Evolutionary conservation across 2,113 vertebrate genomes (phyloP), one percentile per base, ranked within the genome.

Genomic region (Pedionomus torquatus): DNA sequence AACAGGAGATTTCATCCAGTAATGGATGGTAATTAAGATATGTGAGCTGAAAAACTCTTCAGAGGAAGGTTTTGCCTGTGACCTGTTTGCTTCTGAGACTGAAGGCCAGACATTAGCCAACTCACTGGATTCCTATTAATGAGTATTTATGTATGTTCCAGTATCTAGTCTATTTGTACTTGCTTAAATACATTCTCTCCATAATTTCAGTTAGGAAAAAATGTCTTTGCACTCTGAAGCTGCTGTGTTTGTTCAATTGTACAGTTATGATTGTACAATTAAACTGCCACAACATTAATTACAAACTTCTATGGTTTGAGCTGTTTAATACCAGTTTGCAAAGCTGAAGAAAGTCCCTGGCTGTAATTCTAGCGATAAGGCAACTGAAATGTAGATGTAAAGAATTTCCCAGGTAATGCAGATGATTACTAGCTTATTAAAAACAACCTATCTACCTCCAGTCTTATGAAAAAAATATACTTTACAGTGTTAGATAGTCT

Each of bases 1-100:
- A 77, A 58, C 0, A 0, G 4, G 6, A 37, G 16, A 18, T 51
- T 55, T 76, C 2, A 3, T 69, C 19, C 54, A 72, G 63, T 7
- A 21, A 7, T 61, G 33, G 31, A 11, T 64, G 17, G 11, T 24
- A 57, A 23, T 24, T 25, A 58, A 77, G 19, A 31, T 10, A 30
- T 13, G 21, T 41, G 39, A 46, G 23, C 37, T 35, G 46, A 48
- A 17, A 44, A 63, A 71, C 23, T 58, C 46, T 71, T 20, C 46
- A 39, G 70, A 87, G 66, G 5, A 71, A 75, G 16, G 18, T 80
- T 86, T 76, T 80, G 8, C 63, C 52, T 68, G 23, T 48, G 28
- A 75, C 31, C 30, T 24, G 9, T 63, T 95, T 85, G 26, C n/a
- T 75, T 37, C 61, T 82, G 37, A 81, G 31, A 10, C 61, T 49